Percentiles rank a stretch among this genome's conserved stretches.
phyloP scores from a whole-genome alignment of 2,113 vertebrate species.

The Thermophis baileyi region DNA sequence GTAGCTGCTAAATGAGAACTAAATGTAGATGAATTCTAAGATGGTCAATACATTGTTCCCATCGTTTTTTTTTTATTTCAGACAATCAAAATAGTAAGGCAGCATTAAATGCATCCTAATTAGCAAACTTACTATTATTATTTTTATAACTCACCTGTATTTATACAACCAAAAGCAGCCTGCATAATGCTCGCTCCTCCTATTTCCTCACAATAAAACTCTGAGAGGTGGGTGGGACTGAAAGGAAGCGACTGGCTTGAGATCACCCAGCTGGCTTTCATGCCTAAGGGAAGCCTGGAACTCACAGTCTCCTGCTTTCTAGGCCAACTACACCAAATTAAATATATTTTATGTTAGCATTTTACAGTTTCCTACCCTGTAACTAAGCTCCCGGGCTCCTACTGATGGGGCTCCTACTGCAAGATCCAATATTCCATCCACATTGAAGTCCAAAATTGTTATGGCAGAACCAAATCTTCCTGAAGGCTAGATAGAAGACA shows the following conservation, averaged over 20 bases:
- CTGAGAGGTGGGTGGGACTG: not conserved
- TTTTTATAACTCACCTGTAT: not conserved
- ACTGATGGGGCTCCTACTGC: slow-evolving; percentile 73
- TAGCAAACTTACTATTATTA: not conserved
- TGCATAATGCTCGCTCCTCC: not conserved
- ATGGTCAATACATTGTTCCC: not conserved
- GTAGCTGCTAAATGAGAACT: not conserved
- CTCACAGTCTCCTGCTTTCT: not conserved
- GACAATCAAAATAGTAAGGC: slow-evolving; percentile 12
- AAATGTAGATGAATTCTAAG: not conserved
- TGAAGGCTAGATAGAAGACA: slow-evolving; percentile 59
- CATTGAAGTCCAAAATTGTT: slow-evolving; percentile 73
- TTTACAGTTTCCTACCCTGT: slow-evolving; percentile 62
- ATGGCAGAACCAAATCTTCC: slow-evolving; percentile 76
- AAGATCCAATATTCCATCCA: slow-evolving; percentile 69
- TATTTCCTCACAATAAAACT: not conserved
- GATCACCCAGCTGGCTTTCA: not conserved
- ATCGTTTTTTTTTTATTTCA: not conserved
- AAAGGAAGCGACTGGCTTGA: not conserved
- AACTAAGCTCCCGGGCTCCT: slow-evolving; percentile 69
- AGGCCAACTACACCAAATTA: not conserved
- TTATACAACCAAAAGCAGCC: not conserved
- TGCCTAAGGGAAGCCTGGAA: not conserved
- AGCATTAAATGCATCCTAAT: not conserved
- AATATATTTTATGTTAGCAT: not conserved